These are phyloP conservation scores for Sebastes kiyomatsui DNA, from an alignment of 2,797 vertebrate genomes.

Conservation along the genomic window DNA sequence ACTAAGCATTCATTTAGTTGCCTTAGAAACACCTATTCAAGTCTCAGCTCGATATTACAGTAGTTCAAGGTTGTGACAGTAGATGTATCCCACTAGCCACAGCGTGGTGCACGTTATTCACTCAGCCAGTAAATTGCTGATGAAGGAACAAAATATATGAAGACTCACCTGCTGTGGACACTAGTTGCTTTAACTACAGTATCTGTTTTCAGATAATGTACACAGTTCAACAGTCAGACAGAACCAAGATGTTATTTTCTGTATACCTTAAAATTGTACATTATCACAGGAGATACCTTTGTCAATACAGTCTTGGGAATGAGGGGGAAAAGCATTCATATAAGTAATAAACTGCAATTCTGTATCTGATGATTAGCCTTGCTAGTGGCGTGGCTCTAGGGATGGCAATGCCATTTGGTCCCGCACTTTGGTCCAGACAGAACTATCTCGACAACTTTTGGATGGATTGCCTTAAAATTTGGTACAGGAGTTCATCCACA, in stretches of 20 bases:
- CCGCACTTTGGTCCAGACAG: neutral
- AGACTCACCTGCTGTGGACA: constrained; percentile 29
- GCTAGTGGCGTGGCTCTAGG: neutral
- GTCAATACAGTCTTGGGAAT: neutral
- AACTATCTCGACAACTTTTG: neutral
- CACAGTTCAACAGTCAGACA: neutral
- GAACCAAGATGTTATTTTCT: neutral
- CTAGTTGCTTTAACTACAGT: neutral
- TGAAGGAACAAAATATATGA: constrained; percentile 23
- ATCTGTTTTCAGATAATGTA: neutral
- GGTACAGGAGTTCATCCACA: neutral
- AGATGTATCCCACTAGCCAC: neutral
- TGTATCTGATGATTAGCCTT: neutral
- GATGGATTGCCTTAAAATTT: neutral
- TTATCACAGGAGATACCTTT: neutral
- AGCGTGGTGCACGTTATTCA: constrained; percentile 32
- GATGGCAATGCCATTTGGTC: neutral
- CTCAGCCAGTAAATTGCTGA: constrained; percentile 34
- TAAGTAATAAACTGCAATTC: neutral
- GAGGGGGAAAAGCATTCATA: too few relatives aligned
- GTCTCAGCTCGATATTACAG: neutral
- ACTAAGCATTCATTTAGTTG: neutral
- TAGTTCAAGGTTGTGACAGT: constrained; percentile 16
- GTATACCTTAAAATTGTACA: neutral
- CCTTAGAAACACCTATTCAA: neutral